These are phyloP conservation scores for Gymnopithys bicolor DNA, from an alignment of 2,797 vertebrate genomes.

Conservation along the genomic window DNA sequence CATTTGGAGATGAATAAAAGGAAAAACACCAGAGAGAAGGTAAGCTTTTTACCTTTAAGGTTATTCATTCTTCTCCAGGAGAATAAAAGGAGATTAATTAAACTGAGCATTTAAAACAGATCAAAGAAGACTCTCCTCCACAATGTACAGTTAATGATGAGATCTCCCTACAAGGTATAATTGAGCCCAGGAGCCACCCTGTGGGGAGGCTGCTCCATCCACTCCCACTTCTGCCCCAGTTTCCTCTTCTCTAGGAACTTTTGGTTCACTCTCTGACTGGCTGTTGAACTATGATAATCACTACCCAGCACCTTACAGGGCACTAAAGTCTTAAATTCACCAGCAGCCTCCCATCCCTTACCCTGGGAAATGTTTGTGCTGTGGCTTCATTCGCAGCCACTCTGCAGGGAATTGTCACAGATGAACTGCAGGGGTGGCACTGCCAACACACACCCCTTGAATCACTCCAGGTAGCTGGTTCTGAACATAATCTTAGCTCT, in stretches of 20 bases:
- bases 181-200: not conserved
- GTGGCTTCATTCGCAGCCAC: not conserved
- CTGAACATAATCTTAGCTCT: not conserved
- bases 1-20: not conserved
- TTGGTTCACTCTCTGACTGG: not conserved
- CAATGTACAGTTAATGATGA: not conserved
- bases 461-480: not conserved
- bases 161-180: not conserved
- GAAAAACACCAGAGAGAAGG: not conserved
- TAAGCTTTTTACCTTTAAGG: not conserved
- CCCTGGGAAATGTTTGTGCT: not conserved
- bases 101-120: constrained; percentile 19
- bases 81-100: constrained; percentile 37
- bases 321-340: not conserved
- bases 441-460: not conserved
- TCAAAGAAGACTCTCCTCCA: constrained; percentile 1
- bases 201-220: not conserved
- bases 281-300: not conserved
- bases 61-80: not conserved
- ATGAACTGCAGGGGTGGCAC: not conserved
- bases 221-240: not conserved
- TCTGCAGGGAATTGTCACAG: not conserved
- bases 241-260: not conserved
- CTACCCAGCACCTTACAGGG: not conserved
- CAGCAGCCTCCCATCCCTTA: not conserved